Percentiles rank a stretch among this genome's conserved stretches.
Conservation (phyloP, 2,797 vertebrate genomes). For the Sitta carolinensis region DNA sequence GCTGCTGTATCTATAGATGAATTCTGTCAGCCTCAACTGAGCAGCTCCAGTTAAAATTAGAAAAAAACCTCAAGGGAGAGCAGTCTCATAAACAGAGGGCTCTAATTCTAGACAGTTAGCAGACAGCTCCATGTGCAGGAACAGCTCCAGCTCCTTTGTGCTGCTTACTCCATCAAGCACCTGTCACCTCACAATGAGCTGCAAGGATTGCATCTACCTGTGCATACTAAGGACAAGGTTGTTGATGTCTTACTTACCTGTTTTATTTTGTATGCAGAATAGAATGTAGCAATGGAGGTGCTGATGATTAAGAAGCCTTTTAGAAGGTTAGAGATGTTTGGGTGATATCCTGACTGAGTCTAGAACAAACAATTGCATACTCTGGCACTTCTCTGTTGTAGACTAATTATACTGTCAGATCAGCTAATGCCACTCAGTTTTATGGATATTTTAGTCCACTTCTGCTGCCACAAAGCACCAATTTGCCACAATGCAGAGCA, state of each 20-base stretch:
- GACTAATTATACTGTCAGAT: background rate
- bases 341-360: background rate
- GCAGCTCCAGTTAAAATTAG: constrained; percentile 59
- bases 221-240: background rate
- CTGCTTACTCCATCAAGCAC: background rate
- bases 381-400: background rate
- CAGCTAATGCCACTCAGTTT: background rate
- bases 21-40: constrained; percentile 38
- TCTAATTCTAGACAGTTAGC: constrained; percentile 15
- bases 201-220: background rate
- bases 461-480: background rate
- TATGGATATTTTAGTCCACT: background rate
- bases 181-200: background rate
- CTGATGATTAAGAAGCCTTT: background rate
- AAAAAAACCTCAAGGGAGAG: constrained; percentile 23
- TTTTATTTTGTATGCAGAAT: background rate
- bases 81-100: constrained; percentile 17
- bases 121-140: background rate
- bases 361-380: background rate
- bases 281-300: background rate
- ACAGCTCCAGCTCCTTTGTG: background rate
- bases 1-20: background rate
- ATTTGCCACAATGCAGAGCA: background rate
- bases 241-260: background rate
- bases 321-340: background rate